Evolutionary conservation across 2,888 invertebrate genomes (phyloP), one percentile per base, ranked within the genome.

Genomic region (Meliscaeva auricollis): DNA sequence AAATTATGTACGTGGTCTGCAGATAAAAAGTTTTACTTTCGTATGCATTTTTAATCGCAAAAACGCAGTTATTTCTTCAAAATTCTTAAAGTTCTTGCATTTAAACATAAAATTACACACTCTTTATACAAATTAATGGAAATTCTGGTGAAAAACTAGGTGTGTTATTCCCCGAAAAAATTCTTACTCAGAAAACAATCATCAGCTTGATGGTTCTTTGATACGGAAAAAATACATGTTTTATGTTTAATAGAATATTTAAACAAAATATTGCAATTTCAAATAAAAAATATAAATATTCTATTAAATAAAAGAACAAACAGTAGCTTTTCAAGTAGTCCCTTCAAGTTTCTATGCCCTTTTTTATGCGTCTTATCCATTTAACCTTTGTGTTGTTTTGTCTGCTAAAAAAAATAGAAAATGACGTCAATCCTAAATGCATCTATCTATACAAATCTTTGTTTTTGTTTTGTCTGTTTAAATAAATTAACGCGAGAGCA

Each of bases 341-440:
- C 35, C 32, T 5, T 46, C 13, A 48, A 32, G n/a, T 13, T 9
- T 38, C 3, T 32, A 46, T 38, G 64, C 48, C 64, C 68, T 68
- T 26, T 8, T 35, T n/a, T 3, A 11, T 76, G 52, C 35, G 44
- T 52, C 41, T 68, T 50, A 22, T 7, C 41, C 11, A n/a, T 41
- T 2, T 70, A 60, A 26, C 60, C 56, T 60, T 60, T 50, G 38
- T 52, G 48, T 46, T 64, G 66, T 83, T 66, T 79, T 68, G 75
- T 72, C 74, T 72, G 35, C 38, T 52, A 22, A 64, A 68, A 70
- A 17, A 26, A 26, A 26, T 26, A 26, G n/a, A 58, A 60, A 79
- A 66, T 79, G 79, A 79, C 79, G 84, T 79, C 74, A 84, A 75
- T 70, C 69, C 13, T 6, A 70, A 76, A 70, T 70, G 76, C 76